These are phyloP conservation scores for Muntiacus muntjak DNA, from an alignment of 2,113 vertebrate species.

Conservation along the genomic window DNA sequence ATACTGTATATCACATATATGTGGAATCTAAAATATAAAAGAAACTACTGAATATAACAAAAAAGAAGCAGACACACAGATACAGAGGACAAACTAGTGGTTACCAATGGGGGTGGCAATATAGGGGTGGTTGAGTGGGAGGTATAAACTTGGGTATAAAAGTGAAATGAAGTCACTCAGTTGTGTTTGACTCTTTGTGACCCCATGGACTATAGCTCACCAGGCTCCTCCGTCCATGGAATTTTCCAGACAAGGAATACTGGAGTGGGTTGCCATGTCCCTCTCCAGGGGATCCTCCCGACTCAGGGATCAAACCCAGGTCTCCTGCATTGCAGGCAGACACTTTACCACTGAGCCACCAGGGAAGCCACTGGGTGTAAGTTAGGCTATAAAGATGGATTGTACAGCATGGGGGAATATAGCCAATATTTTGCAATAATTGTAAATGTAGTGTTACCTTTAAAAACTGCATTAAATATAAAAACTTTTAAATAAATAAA, in stretches of 20 bases:
- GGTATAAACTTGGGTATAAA: not conserved
- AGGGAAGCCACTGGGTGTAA: not conserved
- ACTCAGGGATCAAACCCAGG: rapidly evolving
- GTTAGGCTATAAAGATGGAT: not conserved
- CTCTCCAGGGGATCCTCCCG: not conserved
- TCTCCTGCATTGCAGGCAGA: not conserved
- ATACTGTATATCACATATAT: not conserved
- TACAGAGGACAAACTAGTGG: not conserved
- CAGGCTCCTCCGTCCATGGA: not conserved
- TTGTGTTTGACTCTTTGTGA: not conserved
- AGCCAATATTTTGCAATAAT: not conserved
- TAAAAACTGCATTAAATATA: not conserved
- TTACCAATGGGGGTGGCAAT: not conserved
- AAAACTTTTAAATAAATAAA: not conserved
- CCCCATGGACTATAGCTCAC: not conserved
- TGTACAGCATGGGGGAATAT: not conserved
- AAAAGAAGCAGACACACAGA: not conserved
- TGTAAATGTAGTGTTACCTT: not conserved
- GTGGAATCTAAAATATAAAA: not conserved
- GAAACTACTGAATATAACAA: not conserved
- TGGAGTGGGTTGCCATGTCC: not conserved
- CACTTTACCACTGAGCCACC: not conserved
- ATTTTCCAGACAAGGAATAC: not conserved
- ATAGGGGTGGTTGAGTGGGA: not conserved
- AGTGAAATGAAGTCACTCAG: not conserved